Conservation (phyloP, 2,888 invertebrate species). For the Netelia melanura region DNA sequence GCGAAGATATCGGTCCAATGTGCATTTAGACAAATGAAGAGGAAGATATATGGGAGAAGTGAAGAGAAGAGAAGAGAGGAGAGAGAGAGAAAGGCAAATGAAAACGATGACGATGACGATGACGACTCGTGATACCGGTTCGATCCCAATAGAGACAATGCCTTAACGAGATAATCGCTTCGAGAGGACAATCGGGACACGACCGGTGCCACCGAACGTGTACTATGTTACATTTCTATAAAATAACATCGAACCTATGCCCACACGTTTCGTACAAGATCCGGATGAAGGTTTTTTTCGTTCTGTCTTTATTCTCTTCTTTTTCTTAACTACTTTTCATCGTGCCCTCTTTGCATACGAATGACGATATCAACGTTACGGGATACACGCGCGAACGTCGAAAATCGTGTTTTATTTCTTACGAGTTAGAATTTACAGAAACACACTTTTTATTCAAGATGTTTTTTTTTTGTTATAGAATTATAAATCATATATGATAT, state of each 20-base stretch:
- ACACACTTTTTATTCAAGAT: too few species aligned
- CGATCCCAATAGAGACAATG: constrained; percentile 79
- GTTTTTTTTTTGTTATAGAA: too few species aligned
- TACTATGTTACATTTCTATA: constrained; percentile 45
- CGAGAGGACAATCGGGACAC: constrained; percentile 76
- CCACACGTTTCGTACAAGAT: constrained; percentile 24
- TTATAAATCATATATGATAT: too few species aligned
- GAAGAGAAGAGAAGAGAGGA: background rate
- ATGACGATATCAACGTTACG: too few species aligned
- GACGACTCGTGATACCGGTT: constrained; percentile 69
- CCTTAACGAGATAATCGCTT: constrained; percentile 81
- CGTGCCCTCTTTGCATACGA: too few species aligned
- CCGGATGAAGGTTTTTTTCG: background rate
- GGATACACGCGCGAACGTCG: too few species aligned
- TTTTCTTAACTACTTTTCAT: too few species aligned
- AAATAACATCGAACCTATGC: constrained; percentile 28
- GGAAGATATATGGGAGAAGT: background rate
- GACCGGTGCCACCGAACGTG: constrained; percentile 55
- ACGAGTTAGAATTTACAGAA: too few species aligned
- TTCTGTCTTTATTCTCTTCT: too few species aligned
- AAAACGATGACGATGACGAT: constrained; percentile 26
- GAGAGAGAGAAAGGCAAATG: constrained; percentile 13
- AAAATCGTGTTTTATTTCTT: too few species aligned
- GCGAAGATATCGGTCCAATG: background rate
- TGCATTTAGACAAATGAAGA: constrained; percentile 32